Base-by-base conservation (phyloP, 1,140 invertebrate species). In the Caerostris extrusa region DNA sequence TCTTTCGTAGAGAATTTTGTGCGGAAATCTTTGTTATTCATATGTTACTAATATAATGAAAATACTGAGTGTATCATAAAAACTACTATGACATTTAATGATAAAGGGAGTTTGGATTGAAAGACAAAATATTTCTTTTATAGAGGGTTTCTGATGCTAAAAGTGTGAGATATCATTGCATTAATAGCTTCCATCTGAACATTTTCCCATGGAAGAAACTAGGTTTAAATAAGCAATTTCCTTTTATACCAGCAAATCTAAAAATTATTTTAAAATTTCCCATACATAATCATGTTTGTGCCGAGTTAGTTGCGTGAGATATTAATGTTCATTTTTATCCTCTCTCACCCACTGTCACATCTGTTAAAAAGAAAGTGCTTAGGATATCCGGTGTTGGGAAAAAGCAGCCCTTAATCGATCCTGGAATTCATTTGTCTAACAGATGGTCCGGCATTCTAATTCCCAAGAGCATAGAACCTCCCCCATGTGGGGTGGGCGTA, bases 301-400 rank as follows among this genome's bases (percentile, higher is more conserved):
- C 19, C 8, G 50, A 50, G 71, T 12, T 53, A 19, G 4, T 77
- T 53, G 71, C 71, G 71, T 77, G 71, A 34, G 71, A 77, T 77
- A 19, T 34, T 5, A 77, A 77, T 77, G 71, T 12, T 34, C 3
- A 53, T 77, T 53, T n/a, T 10, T 34, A 77, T 77, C 71, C 34
- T 53, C 71, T 77, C 71, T 12, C 71, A 77, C 34, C 10, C 50
- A 77, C 34, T 50, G 53, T 34, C 8, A 77, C 71, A 77, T 77
- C 71, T 77, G 71, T 77, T 77, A 77, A 7, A n/a, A n/a, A n/a
- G n/a, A n/a, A 77, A 77, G 71, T 77, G 34, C 71, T 77, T 77
- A 77, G 71, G 71, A 77, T 77, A 77, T 77, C 71, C 71, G 71
- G 71, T 77, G 71, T 17, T 64, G 61, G 61, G 17, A 64, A 64